A percentile compares a stretch with the other conserved stretches of the same genome.
These are phyloP conservation scores for Hirundo rustica DNA, from an alignment of 2,797 vertebrate species.

Conservation along the genomic window DNA sequence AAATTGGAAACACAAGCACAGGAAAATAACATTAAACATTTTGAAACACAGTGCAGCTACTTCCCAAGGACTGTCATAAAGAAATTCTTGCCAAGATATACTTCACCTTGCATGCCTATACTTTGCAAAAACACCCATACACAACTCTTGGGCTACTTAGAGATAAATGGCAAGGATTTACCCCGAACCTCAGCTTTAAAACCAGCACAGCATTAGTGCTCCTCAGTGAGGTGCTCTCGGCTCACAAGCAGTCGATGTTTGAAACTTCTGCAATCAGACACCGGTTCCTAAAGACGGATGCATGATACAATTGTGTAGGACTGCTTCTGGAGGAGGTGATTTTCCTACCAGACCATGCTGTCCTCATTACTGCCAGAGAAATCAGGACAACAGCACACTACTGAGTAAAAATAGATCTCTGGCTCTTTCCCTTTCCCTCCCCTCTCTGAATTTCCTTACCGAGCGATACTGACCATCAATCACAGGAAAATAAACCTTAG, in stretches of 20 bases:
- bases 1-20: background rate
- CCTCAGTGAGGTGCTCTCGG: background rate
- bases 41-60: background rate
- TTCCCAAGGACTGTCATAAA: background rate
- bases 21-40: background rate
- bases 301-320: conserved; percentile 65
- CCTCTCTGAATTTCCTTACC: conserved; percentile 9
- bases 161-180: background rate
- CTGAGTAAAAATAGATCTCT: conserved; percentile 78
- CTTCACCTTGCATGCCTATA: background rate
- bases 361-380: conserved; percentile 76
- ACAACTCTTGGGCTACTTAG: background rate
- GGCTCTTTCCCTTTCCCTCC: conserved; percentile 29
- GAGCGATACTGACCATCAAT: background rate
- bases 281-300: conserved; percentile 40
- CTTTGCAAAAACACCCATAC: background rate
- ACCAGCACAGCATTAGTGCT: background rate
- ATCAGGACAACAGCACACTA: conserved; percentile 74
- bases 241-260: background rate
- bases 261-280: conserved; percentile 40
- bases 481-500: background rate
- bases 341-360: conserved; percentile 60
- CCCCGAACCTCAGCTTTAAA: background rate
- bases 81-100: background rate
- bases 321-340: conserved; percentile 64